These are phyloP conservation scores for Sesia bembeciformis DNA, from an alignment of 2,888 invertebrate species.

Conservation along the genomic window DNA sequence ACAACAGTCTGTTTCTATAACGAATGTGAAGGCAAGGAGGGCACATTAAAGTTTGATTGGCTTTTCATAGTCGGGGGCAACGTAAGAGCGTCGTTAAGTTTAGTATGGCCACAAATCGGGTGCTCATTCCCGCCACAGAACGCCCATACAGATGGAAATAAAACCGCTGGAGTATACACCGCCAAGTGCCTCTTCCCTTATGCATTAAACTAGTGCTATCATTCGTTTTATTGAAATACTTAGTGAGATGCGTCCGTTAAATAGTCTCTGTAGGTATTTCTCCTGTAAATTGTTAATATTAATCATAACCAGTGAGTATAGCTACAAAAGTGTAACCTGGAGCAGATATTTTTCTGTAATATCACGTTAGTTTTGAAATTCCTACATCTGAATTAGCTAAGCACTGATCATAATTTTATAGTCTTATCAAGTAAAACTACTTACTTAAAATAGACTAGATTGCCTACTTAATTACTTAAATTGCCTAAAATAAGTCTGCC, in stretches of 20 bases:
- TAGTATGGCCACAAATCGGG: slow-evolving; percentile 46
- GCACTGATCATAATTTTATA: too few species aligned
- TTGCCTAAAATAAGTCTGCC: too few species aligned
- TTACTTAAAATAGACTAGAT: too few species aligned
- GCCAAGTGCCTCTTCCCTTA: slow-evolving; percentile 22
- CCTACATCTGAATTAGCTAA: too few species aligned
- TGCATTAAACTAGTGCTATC: slow-evolving; percentile 33
- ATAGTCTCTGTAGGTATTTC: neutral
- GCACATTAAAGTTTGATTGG: slow-evolving; percentile 58
- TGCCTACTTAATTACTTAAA: too few species aligned
- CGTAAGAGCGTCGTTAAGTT: slow-evolving; percentile 48
- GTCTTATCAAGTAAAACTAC: too few species aligned
- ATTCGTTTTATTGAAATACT: slow-evolving; percentile 17
- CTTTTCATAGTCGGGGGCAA: slow-evolving; percentile 47
- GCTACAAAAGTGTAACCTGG: too few species aligned
- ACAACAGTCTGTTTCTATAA: slow-evolving; percentile 22
- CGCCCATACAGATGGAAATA: slow-evolving; percentile 28
- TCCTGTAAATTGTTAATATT: too few species aligned
- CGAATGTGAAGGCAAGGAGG: slow-evolving; percentile 29
- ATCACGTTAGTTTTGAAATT: too few species aligned
- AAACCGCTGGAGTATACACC: slow-evolving; percentile 21
- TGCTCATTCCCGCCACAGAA: slow-evolving; percentile 30
- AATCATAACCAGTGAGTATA: too few species aligned
- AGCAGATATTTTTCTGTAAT: too few species aligned
- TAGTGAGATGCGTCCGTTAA: neutral